These are phyloP conservation scores for Atherix ibis DNA, from an alignment of 2,888 invertebrate genomes.

Conservation along the genomic window DNA sequence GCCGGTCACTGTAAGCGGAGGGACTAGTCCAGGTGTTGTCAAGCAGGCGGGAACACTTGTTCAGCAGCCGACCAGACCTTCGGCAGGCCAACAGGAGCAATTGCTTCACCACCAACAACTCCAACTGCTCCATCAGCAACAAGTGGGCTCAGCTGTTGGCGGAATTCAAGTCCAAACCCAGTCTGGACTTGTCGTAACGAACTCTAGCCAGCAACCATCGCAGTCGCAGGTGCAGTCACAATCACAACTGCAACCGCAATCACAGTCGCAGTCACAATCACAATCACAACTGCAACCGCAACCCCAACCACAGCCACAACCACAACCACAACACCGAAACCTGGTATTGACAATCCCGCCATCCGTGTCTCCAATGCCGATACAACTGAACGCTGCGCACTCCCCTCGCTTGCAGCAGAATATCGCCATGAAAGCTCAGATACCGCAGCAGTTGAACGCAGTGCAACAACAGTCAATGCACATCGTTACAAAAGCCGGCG, in stretches of 20 bases:
- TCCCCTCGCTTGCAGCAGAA: constrained; percentile 19
- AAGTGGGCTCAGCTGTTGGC: neutral
- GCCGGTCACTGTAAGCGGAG: constrained; percentile 14
- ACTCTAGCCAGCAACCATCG: constrained; percentile 1
- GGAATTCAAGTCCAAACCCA: constrained; percentile 15
- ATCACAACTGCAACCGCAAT: constrained; percentile 7
- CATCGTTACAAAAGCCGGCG: constrained; percentile 7
- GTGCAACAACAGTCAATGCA: constrained; percentile 7
- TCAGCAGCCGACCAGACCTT: constrained; percentile 1
- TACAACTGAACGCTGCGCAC: constrained; percentile 8
- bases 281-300: constrained; percentile 7
- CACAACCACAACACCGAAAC: constrained; percentile 16
- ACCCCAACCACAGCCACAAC: constrained; percentile 12
- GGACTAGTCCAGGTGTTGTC: constrained; percentile 8
- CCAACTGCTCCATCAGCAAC: too few relatives aligned
- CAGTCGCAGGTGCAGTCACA: constrained; percentile 7
- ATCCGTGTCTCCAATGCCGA: constrained; percentile 21
- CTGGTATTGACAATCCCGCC: constrained; percentile 27
- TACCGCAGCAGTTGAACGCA: constrained; percentile 4
- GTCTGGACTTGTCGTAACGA: constrained; percentile 7
- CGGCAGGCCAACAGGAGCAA: too few relatives aligned
- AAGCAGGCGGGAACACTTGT: constrained; percentile 1
- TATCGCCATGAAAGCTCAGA: constrained; percentile 8
- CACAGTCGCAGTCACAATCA: too few relatives aligned
- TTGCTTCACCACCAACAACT: too few relatives aligned